Percentiles rank a stretch among this genome's conserved stretches.
These are phyloP conservation scores for Astur gentilis DNA, from an alignment of 2,113 vertebrate species.

Conservation along the genomic window DNA sequence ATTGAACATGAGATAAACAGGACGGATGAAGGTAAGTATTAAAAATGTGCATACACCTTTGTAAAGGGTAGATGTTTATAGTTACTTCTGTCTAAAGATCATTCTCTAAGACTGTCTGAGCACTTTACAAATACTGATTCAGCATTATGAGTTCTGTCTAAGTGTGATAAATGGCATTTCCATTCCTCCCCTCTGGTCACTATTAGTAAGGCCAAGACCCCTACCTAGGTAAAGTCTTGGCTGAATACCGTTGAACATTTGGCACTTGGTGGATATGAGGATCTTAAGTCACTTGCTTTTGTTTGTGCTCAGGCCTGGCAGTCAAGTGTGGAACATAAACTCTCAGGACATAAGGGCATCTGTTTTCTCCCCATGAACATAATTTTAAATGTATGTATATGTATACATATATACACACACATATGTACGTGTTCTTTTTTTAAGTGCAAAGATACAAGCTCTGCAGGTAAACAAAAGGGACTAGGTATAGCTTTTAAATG, in stretches of 20 bases:
- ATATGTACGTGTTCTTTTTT: background rate
- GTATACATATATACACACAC: too few species aligned
- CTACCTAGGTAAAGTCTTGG: background rate
- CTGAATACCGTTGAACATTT: background rate
- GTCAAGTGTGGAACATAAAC: background rate
- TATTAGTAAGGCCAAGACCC: background rate
- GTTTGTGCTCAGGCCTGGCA: background rate
- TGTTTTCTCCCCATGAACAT: background rate
- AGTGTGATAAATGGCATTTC: background rate
- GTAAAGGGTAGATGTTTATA: background rate
- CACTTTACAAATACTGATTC: background rate
- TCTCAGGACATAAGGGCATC: background rate
- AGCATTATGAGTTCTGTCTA: background rate
- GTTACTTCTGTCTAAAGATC: background rate
- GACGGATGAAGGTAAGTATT: constrained; percentile 87
- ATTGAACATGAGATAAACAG: constrained; percentile 88
- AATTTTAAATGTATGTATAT: background rate
- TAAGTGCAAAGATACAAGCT: background rate
- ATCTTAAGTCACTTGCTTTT: background rate
- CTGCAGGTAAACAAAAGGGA: background rate
- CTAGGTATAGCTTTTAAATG: background rate
- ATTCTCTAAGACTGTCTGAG: background rate
- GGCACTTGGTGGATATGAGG: background rate
- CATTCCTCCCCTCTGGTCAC: background rate
- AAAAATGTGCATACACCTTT: background rate